Base-by-base conservation (phyloP, 2,888 invertebrate species). In the Morpho deidamia region DNA sequence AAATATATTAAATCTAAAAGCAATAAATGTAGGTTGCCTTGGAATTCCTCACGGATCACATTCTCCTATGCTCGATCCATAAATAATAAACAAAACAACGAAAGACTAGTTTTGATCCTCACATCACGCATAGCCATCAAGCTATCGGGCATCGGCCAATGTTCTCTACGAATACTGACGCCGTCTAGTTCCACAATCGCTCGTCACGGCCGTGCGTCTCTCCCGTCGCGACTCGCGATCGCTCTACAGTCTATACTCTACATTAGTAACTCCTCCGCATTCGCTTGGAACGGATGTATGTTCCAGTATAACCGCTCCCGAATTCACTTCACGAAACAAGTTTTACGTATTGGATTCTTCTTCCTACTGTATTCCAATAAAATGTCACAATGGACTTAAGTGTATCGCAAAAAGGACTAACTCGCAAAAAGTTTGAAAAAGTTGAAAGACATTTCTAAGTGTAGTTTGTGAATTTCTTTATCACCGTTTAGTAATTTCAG, bases 271-370 rank as follows among this genome's bases (percentile, higher is more conserved):
- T 69, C 74, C 71, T 70, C 67, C 69, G 80, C 74, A 74, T 70
- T 80, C 69, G 73, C 61, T 47, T 60, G 60, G 75, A 68, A 67
- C 67, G 79, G 85, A 83, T 82, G 88, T 74, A 74, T 74, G 78
- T 65, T 62, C 51, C 66, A 67, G 59, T 63, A 48, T 52, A 42
- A 44, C 59, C 51, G 58, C 63, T 66, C 64, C 67, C 65, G 60
- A 65, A 66, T 52, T 66, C 60, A 67, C 63, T 71, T 66, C 61
- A 76, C 88, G 88, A 83, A 87, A 88, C 81, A 87, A 88, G 88
- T 88, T 88, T 80, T 63, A 66, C 58, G 67, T 63, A 72, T 62
- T 57, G 63, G 59, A 66, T 69, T 65, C 61, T 58, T 62, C 46
- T 42, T 51, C 64, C 70, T 61, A 61, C 64, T 45, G 44, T 44